Percentiles rank a stretch among this genome's conserved stretches.
Evolutionary conservation across 2,888 invertebrate species (phyloP).

Genomic region (Macroteleia sp.): DNA sequence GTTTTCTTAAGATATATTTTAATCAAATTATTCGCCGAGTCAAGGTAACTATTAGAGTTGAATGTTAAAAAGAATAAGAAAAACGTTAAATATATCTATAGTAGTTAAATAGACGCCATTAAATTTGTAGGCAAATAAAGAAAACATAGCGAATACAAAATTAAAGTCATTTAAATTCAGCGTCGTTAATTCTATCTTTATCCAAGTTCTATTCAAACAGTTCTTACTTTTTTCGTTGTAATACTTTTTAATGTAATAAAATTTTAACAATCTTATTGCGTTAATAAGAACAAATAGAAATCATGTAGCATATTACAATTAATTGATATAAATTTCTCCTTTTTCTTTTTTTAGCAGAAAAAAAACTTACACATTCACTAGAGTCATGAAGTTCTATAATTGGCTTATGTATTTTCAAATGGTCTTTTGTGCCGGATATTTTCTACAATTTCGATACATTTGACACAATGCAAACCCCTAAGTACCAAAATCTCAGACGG

Average conservation of each 20-base stretch:
- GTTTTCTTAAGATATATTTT: conserved; percentile 21
- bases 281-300: conserved; percentile 10
- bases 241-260: conserved; percentile 9
- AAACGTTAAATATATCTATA: no score
- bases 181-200: conserved; percentile 12
- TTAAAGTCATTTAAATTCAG: conserved; percentile 17
- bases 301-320: conserved; percentile 3
- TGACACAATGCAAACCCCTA: conserved; percentile 20
- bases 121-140: background rate
- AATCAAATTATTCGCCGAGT: conserved; percentile 3
- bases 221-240: background rate
- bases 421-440: conserved; percentile 5
- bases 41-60: background rate
- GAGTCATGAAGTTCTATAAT: no score
- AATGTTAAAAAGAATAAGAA: no score
- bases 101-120: conserved; percentile 9
- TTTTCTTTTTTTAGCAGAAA: background rate
- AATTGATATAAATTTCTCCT: background rate
- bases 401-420: background rate
- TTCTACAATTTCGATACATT: conserved; percentile 15
- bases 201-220: conserved; percentile 37
- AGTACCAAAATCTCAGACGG: conserved; percentile 36
- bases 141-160: background rate
- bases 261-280: conserved; percentile 18
- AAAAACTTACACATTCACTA: no score